Evolutionary conservation across 1,140 invertebrate genomes (phyloP).

Genomic region (Elymnias hypermnestra): DNA sequence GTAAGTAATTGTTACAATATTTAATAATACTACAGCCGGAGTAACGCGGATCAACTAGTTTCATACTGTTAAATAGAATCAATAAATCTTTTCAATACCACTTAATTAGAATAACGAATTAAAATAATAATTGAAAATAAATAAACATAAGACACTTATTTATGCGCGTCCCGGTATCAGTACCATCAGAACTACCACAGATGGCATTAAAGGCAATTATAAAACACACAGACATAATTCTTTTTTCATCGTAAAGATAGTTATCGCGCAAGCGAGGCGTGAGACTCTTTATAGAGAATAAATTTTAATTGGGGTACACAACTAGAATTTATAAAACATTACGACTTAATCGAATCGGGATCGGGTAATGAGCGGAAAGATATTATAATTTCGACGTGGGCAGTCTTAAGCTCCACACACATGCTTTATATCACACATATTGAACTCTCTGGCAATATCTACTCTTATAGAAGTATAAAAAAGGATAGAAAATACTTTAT

Average conservation of each 20-base stretch:
- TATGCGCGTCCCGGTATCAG: constrained; percentile 36
- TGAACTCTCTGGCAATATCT: no score
- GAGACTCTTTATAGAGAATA: constrained; percentile 40
- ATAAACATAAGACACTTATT: constrained; percentile 33
- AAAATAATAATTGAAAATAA: constrained; percentile 22
- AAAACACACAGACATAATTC: constrained; percentile 48
- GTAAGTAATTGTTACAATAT: no score
- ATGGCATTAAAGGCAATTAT: constrained; percentile 56
- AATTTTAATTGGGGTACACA: constrained; percentile 57
- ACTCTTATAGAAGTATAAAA: no score
- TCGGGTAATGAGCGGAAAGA: constrained; percentile 64
- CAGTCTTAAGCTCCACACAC: constrained; percentile 26
- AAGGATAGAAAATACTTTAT: no score
- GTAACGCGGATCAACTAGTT: no score
- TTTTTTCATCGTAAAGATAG: constrained; percentile 49
- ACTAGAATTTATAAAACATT: constrained; percentile 53
- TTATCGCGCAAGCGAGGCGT: constrained; percentile 41
- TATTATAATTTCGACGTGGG: constrained; percentile 52
- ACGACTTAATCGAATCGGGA: constrained; percentile 56
- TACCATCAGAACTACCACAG: constrained; percentile 26
- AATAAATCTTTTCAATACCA: background rate
- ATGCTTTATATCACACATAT: background rate
- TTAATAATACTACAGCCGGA: no score
- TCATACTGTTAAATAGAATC: background rate
- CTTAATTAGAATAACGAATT: background rate